Conservation (phyloP, 2,797 vertebrate species). For the Astyanax mexicanus region DNA sequence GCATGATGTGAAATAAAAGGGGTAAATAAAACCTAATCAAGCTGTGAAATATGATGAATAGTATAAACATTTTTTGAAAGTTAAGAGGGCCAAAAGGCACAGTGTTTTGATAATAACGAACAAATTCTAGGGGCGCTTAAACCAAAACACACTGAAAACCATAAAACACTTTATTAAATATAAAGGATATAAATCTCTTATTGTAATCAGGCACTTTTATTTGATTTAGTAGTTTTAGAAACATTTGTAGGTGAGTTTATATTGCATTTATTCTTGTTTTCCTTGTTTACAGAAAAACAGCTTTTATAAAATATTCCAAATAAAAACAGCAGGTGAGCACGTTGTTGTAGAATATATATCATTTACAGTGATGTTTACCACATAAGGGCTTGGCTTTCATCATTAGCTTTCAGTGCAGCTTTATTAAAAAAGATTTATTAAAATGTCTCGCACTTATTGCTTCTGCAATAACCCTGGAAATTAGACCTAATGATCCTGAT, state of each 20-base stretch:
- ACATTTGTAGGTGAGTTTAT: neutral
- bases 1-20: too few relatives aligned
- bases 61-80: too few relatives aligned
- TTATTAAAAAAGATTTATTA: neutral
- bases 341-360: neutral
- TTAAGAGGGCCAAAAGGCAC: too few relatives aligned
- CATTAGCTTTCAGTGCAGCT: neutral
- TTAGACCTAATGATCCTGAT: neutral
- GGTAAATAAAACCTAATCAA: too few relatives aligned
- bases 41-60: too few relatives aligned
- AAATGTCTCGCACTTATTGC: neutral
- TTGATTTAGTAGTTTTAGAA: neutral
- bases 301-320: constrained; percentile 13
- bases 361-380: neutral
- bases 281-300: neutral
- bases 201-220: constrained; percentile 18
- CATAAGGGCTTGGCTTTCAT: neutral
- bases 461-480: neutral
- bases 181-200: constrained; percentile 1
- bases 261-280: neutral
- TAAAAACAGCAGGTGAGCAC: constrained; percentile 10
- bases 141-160: neutral
- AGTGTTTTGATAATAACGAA: too few relatives aligned
- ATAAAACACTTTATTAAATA: neutral
- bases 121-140: neutral